phyloP scores from a whole-genome alignment of 1,140 invertebrate genomes.

The Drosophila melanogaster region Release_6_plus_ISO1_MT NT_033777.3:21096001-21096500 shows the following conservation, averaged over 20 bases:
- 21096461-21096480: slow-evolving; percentile 45
- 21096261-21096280: slow-evolving; percentile 74
- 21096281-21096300: slow-evolving; percentile 63
- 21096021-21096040: neutral
- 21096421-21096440: slow-evolving; percentile 58
- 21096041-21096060: neutral
- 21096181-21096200: slow-evolving; percentile 61
- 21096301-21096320: slow-evolving; percentile 32
- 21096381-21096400: slow-evolving; percentile 12
- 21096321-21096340: slow-evolving; percentile 15
- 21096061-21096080: slow-evolving; percentile 14
- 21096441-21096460: slow-evolving; percentile 23
- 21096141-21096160: slow-evolving; percentile 98
- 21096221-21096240: slow-evolving; percentile 61
- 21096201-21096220: slow-evolving; percentile 26
- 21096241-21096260: slow-evolving; percentile 75
- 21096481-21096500: slow-evolving; percentile 23
- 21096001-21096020: neutral
- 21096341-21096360: slow-evolving; percentile 28
- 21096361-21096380: slow-evolving; percentile 38
- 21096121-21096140: slow-evolving; percentile 99
- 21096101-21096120: slow-evolving; percentile 99
- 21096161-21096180: slow-evolving; percentile 99
- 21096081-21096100: slow-evolving; percentile 89
- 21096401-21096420: slow-evolving; percentile 69